Evolutionary conservation across 2,113 vertebrate species (phyloP).

Genomic region (Oostethus manadensis): DNA sequence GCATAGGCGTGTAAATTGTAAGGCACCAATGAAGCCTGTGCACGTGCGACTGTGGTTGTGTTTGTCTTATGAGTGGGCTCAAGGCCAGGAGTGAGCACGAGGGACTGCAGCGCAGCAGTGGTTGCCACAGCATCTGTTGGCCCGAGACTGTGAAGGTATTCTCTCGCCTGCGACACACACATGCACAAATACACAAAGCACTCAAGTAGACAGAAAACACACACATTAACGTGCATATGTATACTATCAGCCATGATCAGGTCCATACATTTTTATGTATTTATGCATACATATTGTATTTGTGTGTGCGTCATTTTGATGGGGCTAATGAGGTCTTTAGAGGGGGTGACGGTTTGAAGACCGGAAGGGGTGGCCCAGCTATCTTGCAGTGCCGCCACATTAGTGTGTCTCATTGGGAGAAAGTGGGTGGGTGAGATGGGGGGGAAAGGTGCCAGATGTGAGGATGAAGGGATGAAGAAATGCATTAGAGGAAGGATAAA

Average conservation of each 20-base stretch:
- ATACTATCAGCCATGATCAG: not conserved
- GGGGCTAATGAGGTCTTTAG: slow-evolving; percentile 47
- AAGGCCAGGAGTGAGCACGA: slow-evolving; percentile 23
- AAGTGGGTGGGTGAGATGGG: not conserved
- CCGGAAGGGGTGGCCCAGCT: slow-evolving; percentile 21
- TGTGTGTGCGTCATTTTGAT: slow-evolving; percentile 12
- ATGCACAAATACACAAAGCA: not conserved
- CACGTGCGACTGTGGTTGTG: slow-evolving; percentile 26
- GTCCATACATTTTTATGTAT: not conserved
- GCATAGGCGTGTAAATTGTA: slow-evolving; percentile 40
- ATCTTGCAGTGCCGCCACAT: slow-evolving; percentile 22
- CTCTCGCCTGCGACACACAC: slow-evolving; percentile 5
- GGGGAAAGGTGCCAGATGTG: slow-evolving; percentile 23
- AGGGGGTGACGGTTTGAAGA: slow-evolving; percentile 21
- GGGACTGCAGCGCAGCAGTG: slow-evolving; percentile 20
- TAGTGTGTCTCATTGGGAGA: slow-evolving; percentile 15
- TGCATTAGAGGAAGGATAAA: not conserved
- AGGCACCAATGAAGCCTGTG: slow-evolving; percentile 36
- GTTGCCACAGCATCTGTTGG: slow-evolving; percentile 50
- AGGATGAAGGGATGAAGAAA: slow-evolving; percentile 16
- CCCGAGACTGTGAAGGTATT: slow-evolving; percentile 48
- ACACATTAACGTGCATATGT: slow-evolving; percentile 4
- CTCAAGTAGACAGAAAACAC: slow-evolving; percentile 9
- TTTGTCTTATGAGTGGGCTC: slow-evolving; percentile 44
- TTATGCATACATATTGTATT: not conserved